A percentile compares a stretch with the other conserved stretches of the same genome.
These are phyloP conservation scores for Mus spretus DNA, from an alignment of 2,797 vertebrate genomes.

Conservation along the genomic window DNA sequence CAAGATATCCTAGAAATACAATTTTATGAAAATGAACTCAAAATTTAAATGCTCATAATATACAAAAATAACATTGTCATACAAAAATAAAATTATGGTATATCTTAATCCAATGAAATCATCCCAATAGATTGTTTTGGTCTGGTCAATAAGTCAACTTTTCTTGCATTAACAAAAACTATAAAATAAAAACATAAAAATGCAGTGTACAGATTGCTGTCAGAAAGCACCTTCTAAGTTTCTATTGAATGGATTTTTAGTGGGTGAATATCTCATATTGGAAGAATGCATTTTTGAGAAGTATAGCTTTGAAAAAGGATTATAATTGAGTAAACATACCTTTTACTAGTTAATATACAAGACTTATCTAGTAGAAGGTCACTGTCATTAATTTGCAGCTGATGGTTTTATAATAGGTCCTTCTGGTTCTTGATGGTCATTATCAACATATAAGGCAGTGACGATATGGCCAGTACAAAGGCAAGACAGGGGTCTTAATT, in stretches of 20 bases:
- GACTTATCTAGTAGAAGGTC: slow-evolving; percentile 88
- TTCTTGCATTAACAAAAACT: slow-evolving; percentile 52
- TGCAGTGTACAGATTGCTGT: background rate
- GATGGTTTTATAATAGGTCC: slow-evolving; percentile 82
- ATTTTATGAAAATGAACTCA: slow-evolving; percentile 52
- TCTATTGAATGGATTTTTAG: slow-evolving; percentile 36
- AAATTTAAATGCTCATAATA: slow-evolving; percentile 31
- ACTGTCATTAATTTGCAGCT: slow-evolving; percentile 90
- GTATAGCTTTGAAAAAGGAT: slow-evolving; percentile 67
- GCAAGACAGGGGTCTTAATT: slow-evolving; percentile 98
- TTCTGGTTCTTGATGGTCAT: slow-evolving; percentile 94
- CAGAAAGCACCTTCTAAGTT: slow-evolving; percentile 39
- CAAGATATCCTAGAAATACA: background rate
- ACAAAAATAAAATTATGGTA: background rate
- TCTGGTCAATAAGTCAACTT: slow-evolving; percentile 16
- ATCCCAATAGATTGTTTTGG: slow-evolving; percentile 54
- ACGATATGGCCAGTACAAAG: slow-evolving; percentile 96
- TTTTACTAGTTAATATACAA: slow-evolving; percentile 86
- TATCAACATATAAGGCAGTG: slow-evolving; percentile 96
- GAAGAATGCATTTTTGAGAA: slow-evolving; percentile 9
- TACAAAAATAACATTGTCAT: slow-evolving; percentile 24
- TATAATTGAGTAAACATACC: slow-evolving; percentile 79
- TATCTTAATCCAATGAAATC: slow-evolving; percentile 37
- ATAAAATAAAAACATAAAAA: slow-evolving; percentile 17
- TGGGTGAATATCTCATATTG: background rate